Conservation (phyloP, 2,888 invertebrate species). For the Orchestes rusci region DNA sequence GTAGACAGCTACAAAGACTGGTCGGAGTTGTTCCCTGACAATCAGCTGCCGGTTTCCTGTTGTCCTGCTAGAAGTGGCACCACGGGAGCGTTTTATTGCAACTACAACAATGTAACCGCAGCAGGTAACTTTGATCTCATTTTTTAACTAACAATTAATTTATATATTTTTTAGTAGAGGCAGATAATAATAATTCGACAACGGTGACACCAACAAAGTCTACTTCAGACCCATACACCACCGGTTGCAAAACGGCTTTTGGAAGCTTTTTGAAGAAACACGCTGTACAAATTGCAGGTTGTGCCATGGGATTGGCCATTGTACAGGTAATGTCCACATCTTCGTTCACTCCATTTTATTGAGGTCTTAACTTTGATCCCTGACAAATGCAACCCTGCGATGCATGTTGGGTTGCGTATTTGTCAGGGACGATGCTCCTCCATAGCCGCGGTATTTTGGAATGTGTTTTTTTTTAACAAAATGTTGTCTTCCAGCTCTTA, state of each 20-base stretch:
- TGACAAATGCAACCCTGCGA: too few relatives aligned
- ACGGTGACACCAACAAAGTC: neutral
- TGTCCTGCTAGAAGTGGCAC: constrained; percentile 50
- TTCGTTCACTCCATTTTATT: neutral
- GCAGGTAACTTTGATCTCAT: too few relatives aligned
- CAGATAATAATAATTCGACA: too few relatives aligned
- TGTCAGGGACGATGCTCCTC: too few relatives aligned
- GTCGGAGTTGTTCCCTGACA: constrained; percentile 18
- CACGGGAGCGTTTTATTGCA: constrained; percentile 44
- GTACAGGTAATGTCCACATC: constrained; percentile 62
- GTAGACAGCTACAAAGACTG: constrained; percentile 44
- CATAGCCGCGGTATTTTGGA: too few relatives aligned
- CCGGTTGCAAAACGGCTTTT: constrained; percentile 61
- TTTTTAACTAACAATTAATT: neutral
- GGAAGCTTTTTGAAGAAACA: constrained; percentile 60
- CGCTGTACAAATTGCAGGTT: constrained; percentile 68
- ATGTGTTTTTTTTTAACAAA: too few relatives aligned
- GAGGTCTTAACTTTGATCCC: neutral
- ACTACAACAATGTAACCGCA: constrained; percentile 2
- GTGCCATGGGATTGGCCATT: constrained; percentile 75
- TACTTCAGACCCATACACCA: constrained; percentile 41
- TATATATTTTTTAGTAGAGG: too few relatives aligned
- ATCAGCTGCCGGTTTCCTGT: constrained; percentile 54
- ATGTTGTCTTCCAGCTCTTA: too few relatives aligned
- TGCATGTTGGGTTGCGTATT: too few relatives aligned